Evolutionary conservation across 2,888 invertebrate genomes (phyloP), one percentile per base, ranked within the genome.

Genomic region (Macrosoma leucophasiata): DNA sequence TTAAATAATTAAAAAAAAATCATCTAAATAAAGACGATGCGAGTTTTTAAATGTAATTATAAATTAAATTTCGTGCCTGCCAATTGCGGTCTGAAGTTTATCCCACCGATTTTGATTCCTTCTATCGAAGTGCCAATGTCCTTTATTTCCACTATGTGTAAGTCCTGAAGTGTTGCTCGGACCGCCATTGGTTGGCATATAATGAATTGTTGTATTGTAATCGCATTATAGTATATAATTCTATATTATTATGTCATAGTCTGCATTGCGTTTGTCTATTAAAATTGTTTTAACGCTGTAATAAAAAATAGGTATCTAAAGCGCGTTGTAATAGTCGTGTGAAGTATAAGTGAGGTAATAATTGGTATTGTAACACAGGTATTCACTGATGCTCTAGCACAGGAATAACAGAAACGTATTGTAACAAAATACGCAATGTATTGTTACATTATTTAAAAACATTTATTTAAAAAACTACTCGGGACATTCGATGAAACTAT

Each of bases 191-290:
- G 36, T 41, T 38, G 36, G 33, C 36, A 21, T 9, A 38, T 32
- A 39, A 33, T 35, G 45, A 46, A 56, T 64, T 65, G 66, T 74
- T 74, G 66, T 68, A 71, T 68, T 69, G 67, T 76, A 76, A 73
- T 71, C 69, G 69, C 70, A 72, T 68, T 63, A 63, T 75, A 76
- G 68, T 58, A 57, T 69, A 63, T 75, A 75, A 74, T 70, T 69
- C 52, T 51, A 55, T 66, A 67, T 58, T 59, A 50, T 48, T 58
- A 61, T 59, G 56, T 52, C 47, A 52, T 57, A 56, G 70, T 68
- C 69, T 69, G 71, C 66, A 60, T 52, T 75, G 75, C 68, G 60
- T 65, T 75, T 74, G 68, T 41, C 30, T 9, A 15, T 29, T 13
- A 29, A 27, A 28, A 14, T 20, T 33, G n/a, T 7, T 27, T 20